Conservation (phyloP, 2,888 invertebrate species). For the Phalera bucephala region DNA sequence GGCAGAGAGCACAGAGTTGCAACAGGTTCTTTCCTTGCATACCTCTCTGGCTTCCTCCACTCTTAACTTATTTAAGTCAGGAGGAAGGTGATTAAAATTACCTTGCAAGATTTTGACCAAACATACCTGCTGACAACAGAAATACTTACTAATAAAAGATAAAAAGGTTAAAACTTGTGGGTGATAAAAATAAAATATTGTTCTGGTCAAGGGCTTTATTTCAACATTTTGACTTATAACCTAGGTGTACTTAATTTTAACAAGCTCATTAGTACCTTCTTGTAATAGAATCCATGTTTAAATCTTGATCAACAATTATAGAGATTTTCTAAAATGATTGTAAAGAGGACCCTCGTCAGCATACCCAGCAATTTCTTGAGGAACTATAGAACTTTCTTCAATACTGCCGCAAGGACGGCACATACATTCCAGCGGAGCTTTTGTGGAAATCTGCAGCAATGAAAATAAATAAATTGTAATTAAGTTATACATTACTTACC, state of each 20-base stretch:
- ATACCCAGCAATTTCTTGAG: conserved; percentile 95
- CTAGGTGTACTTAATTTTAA: too few species aligned
- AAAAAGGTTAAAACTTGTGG: too few species aligned
- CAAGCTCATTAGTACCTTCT: too few species aligned
- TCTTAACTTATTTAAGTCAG: background rate
- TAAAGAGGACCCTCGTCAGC: conserved; percentile 91
- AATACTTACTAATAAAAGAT: too few species aligned
- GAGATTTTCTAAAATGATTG: conserved; percentile 90
- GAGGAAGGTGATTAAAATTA: conserved; percentile 1
- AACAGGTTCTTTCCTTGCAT: too few species aligned
- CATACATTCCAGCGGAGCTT: conserved; percentile 96
- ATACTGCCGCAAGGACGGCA: conserved; percentile 95
- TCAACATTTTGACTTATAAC: background rate
- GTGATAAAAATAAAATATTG: background rate
- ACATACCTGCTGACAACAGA: too few species aligned
- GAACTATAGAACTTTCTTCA: conserved; percentile 93
- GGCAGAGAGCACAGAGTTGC: too few species aligned
- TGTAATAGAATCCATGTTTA: too few species aligned
- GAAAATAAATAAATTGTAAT: too few species aligned
- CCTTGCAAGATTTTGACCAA: too few species aligned
- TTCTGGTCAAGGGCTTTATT: conserved; percentile 33
- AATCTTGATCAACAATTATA: conserved; percentile 47
- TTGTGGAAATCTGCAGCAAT: conserved; percentile 94
- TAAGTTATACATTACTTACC: too few species aligned
- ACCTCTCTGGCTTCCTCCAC: too few species aligned